A percentile compares a stretch with the other conserved stretches of the same genome.
Evolutionary conservation across 2,113 vertebrate species (phyloP).

Genomic region (Sander lucioperca): DNA sequence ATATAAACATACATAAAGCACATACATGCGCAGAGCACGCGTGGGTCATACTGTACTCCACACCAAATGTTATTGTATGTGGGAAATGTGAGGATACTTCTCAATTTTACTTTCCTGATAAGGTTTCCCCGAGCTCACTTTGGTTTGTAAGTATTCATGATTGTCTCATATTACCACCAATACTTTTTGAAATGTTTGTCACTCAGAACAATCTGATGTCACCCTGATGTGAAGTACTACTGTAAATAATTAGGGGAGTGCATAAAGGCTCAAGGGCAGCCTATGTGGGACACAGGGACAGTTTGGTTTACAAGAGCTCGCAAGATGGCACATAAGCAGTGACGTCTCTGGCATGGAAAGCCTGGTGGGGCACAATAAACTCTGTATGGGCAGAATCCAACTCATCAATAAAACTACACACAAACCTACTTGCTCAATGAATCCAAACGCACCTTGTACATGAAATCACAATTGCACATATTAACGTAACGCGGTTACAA

Average conservation of each 20-base stretch:
- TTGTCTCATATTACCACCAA: constrained; percentile 21
- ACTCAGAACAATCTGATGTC: constrained; percentile 26
- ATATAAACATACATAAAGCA: constrained; percentile 20
- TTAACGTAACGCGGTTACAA: no score
- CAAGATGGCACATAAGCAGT: neutral
- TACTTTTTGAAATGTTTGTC: constrained; percentile 20
- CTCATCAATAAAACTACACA: no score
- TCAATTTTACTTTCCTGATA: constrained; percentile 16
- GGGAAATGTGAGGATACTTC: constrained; percentile 6
- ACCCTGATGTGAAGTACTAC: constrained; percentile 18
- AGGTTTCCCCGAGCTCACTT: neutral
- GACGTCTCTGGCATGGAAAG: no score
- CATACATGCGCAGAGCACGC: neutral
- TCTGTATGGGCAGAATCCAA: no score
- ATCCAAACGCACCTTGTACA: no score
- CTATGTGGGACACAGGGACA: neutral
- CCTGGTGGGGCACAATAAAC: no score
- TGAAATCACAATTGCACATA: no score
- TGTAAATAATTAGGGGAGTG: constrained; percentile 33
- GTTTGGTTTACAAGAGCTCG: neutral
- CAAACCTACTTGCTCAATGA: no score
- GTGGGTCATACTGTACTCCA: neutral
- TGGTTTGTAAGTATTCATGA: constrained; percentile 22
- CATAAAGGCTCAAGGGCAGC: constrained; percentile 25
- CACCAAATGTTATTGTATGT: constrained; percentile 3